Percentiles rank a stretch among this genome's conserved stretches.
Evolutionary conservation across 2,888 invertebrate species (phyloP).

Genomic region (Microctonus brassicae): DNA sequence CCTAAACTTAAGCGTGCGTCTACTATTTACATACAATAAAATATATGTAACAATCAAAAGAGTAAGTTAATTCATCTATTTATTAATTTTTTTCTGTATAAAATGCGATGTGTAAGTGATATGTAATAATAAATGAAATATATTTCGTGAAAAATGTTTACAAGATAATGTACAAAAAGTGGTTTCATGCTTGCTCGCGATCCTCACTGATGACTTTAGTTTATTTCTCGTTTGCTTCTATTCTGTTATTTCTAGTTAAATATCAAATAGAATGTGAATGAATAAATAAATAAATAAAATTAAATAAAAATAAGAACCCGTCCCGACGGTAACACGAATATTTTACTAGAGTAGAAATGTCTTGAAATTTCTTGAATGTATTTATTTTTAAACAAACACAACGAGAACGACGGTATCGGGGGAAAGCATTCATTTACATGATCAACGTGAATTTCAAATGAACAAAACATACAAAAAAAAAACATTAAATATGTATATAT

Average conservation of each 20-base stretch:
- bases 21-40: conserved; percentile 61
- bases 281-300: not conserved
- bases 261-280: too few relatives aligned
- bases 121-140: not conserved
- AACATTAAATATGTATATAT: not conserved
- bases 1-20: conserved; percentile 65
- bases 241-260: not conserved
- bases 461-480: conserved; percentile 1
- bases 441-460: conserved; percentile 5
- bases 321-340: not conserved
- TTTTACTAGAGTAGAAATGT: not conserved
- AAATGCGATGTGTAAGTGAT: conserved; percentile 12
- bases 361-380: conserved; percentile 27
- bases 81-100: conserved; percentile 19
- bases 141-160: conserved; percentile 14
- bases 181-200: conserved; percentile 27
- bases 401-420: conserved; percentile 12
- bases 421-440: conserved; percentile 3
- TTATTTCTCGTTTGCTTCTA: not conserved
- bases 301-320: too few relatives aligned
- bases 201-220: conserved; percentile 1
- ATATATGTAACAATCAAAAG: conserved; percentile 7
- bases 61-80: not conserved
- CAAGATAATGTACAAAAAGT: conserved; percentile 24
- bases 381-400: not conserved